phyloP scores from a whole-genome alignment of 2,797 vertebrate species.

The Sus cebifrons region DNA sequence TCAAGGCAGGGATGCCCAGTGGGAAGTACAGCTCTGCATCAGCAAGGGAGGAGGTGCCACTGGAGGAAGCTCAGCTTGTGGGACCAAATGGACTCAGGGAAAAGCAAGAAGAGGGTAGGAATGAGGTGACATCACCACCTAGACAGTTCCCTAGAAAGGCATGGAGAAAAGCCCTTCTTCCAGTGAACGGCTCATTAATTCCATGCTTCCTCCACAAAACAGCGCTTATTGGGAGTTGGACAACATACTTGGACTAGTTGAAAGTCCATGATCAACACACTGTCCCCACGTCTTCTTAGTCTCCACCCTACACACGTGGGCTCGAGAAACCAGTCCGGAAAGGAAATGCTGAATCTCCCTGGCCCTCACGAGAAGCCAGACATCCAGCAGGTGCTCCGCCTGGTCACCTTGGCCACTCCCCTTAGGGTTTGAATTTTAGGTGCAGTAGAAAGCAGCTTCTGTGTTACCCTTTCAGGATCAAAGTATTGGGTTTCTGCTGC shows the following conservation, averaged over 20 bases:
- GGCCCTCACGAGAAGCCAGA: neutral
- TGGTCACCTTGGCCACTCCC: neutral
- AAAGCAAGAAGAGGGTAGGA: neutral
- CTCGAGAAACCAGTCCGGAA: neutral
- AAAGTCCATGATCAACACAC: neutral
- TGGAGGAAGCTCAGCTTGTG: neutral
- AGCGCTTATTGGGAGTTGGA: neutral
- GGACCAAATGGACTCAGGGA: neutral
- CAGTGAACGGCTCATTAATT: neutral
- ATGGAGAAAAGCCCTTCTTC: neutral
- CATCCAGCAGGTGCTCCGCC: neutral
- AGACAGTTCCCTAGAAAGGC: neutral
- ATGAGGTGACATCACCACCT: too few species aligned
- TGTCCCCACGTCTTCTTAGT: neutral
- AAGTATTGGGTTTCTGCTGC: neutral
- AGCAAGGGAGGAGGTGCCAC: neutral
- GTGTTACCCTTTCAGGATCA: neutral
- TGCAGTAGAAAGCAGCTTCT: neutral
- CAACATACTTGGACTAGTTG: neutral
- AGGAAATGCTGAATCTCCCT: neutral
- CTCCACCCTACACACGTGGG: neutral
- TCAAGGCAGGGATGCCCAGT: neutral
- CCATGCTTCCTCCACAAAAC: neutral
- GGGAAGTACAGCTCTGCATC: neutral
- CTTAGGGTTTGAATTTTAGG: neutral